Base-by-base conservation (phyloP, 2,888 invertebrate genomes). In the Patella depressa region DNA sequence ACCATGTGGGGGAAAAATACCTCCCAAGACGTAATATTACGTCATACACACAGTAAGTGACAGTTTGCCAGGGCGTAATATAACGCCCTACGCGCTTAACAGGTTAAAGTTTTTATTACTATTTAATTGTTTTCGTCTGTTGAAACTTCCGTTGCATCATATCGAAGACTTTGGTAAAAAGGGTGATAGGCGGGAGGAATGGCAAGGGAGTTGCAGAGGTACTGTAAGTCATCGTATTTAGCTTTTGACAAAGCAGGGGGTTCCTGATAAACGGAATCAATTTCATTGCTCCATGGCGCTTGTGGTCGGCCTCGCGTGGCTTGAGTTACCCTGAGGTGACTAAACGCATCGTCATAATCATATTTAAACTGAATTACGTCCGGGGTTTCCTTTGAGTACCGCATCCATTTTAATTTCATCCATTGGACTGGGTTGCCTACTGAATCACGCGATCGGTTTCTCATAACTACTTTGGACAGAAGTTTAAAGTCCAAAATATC, bases 161-260 rank as follows among this genome's bases (percentile, higher is more conserved):
- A 59, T 1, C 17, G 12, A 15, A 59, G 59, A 15, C 59, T 59
- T 15, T 59, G 14, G 59, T 59, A 59, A 59, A 59, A 59, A 1
- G 12, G 15, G 9, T 59, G 57, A 17, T 57, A 57, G 1, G 57
- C 14, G 1, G 14, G 12, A 3, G 59, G 59, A 59, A 59, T 11
- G 59, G 59, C 59, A 59, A 59, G 59, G 59, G 59, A 59, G 59
- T 59, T 59, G 59, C 59, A 59, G 59, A 59, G 59, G n/a, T 11
- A 59, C 59, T n/a, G 15, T 15, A 59, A 15, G 59, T 59, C 59
- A 59, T 59, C 59, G 2, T 59, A 59, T 15, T 59, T 7, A 0
- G 59, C 11, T 2, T 59, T 59, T 59, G 59, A 59, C 17, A 59
- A 1, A 15, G 15, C 12, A 0, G 59, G 14, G 59, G 9, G 15